Percentiles rank a stretch among this genome's conserved stretches.
phyloP scores from a whole-genome alignment of 2,797 vertebrate genomes.

The Tinamus major region DNA sequence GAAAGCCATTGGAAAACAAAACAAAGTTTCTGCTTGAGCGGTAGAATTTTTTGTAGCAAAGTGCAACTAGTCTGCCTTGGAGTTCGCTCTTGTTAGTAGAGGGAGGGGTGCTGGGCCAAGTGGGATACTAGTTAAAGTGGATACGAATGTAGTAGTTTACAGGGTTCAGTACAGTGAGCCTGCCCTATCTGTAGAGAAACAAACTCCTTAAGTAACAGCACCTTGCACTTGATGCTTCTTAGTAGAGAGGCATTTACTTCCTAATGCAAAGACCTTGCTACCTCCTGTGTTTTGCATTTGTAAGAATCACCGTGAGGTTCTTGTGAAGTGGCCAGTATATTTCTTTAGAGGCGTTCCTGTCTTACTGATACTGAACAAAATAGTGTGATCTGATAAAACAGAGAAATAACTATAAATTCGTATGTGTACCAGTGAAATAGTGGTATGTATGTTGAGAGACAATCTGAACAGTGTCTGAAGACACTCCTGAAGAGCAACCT shows the following conservation, averaged over 20 bases:
- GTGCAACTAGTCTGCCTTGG: background rate
- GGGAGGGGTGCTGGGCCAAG: background rate
- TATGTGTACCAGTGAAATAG: background rate
- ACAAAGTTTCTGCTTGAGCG: background rate
- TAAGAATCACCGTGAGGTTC: background rate
- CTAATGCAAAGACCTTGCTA: no score
- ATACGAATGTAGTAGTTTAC: background rate
- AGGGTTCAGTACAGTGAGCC: background rate
- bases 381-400: background rate
- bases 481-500: background rate
- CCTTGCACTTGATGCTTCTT: background rate
- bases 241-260: background rate
- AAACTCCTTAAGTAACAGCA: no score
- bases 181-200: background rate
- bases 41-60: background rate
- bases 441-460: background rate
- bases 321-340: fast-evolving
- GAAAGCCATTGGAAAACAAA: background rate
- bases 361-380: background rate
- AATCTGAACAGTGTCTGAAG: background rate
- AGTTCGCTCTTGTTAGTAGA: background rate
- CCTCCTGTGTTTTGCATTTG: background rate
- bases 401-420: background rate
- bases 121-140: background rate
- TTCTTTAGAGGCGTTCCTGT: background rate